Base-by-base conservation (phyloP, 92 coral and sea anemone species). In the Siderastrea radians region DNA sequence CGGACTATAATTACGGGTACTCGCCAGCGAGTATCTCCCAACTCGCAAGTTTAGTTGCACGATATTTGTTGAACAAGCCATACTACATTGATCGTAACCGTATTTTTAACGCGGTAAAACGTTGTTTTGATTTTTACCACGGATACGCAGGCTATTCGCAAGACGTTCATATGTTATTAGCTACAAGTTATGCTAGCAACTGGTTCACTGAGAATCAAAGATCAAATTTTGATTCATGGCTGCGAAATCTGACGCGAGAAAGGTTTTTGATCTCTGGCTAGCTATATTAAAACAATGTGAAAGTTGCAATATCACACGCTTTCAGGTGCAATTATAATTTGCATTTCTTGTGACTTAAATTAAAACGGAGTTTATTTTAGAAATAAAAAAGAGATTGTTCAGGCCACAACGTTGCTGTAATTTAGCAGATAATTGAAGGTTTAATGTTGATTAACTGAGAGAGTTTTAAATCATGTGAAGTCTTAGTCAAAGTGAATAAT, bases 131-230 rank as follows among this genome's bases (percentile, higher is more conserved):
- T 78, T 98, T 94, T 63, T 98, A 98, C 83, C 98, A 96, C 78
- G 88, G 96, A 3, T 98, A 91, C 64, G 98, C 99, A 3, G 98
- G 99, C 3, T 98, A 98, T 68, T 94, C 98, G 6, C 99, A 98
- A 89, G 99, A 98, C 69, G 99, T 98, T 0, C 99, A 98, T 54
- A 96, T 98, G 99, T 81, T 98, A 2, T 89, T 98, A 3, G 99
- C 99, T 1, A 93, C 98, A 5, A 78, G 98, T 26, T 96, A 90
- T 65, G 99, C 99, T 1, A 93, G 99, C 64, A 98, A 96, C 90
- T 98, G 99, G 99, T 98, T 98, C 85, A 98, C 96, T 2, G 99
- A 98, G 55, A 95, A 98, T 48, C 99, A 96, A 63, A 82, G 99
- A 65, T 87, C 84, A 44, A 95, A 96, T 86, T 98, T 98, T 66